Base-by-base conservation (phyloP, 2,113 vertebrate genomes). In the Crotalus horridus region DNA sequence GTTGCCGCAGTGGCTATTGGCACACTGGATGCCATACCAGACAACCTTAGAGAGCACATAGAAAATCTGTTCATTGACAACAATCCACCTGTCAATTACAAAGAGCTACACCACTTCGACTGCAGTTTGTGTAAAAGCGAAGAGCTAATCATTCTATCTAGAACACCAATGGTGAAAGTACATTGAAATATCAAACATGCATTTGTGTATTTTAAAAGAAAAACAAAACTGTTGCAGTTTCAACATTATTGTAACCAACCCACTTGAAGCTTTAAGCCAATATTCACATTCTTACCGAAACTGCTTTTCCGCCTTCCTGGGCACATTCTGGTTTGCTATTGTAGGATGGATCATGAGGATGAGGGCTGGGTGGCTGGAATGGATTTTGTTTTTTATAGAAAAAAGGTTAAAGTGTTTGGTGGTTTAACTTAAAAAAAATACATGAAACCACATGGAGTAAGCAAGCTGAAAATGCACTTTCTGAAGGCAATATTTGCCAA, bases 331-430 rank as follows among this genome's bases (percentile, higher is more conserved):
- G 58, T 97, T 97, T 97, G 97, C 81, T 97, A 97, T 95, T 96
- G 97, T 95, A 96, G 93, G 88, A 93, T 97, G 96, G 96, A 90
- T 98, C 97, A 91, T 88, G 96, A 96, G 97, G 96, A 56, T 97
- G 97, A 97, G 97, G 96, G 96, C 97, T 97, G 97, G 97, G 97
- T 88, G 56, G 97, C 97, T 98, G 97, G 92, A 95, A 97, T 94
- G 95, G 95, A 91, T 93, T 74, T 91, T 96, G 91, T 96, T 89
- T 95, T 95, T 97, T 97, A 97, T 97, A 95, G 97, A 96, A 97
- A 96, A 97, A 93, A 96, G 95, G 95, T 97, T 98, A 97, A 98
- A 96, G 56, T 23, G 69, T 89, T 29, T 23, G 93, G 88, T 92
- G 93, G 94, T 54, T 93, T 69, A n/a, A 54, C 29, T 90, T 90